Evolutionary conservation across 2,113 vertebrate species (phyloP), one percentile per base, ranked within the genome.

Genomic region (Anarhynchus alexandrinus): DNA sequence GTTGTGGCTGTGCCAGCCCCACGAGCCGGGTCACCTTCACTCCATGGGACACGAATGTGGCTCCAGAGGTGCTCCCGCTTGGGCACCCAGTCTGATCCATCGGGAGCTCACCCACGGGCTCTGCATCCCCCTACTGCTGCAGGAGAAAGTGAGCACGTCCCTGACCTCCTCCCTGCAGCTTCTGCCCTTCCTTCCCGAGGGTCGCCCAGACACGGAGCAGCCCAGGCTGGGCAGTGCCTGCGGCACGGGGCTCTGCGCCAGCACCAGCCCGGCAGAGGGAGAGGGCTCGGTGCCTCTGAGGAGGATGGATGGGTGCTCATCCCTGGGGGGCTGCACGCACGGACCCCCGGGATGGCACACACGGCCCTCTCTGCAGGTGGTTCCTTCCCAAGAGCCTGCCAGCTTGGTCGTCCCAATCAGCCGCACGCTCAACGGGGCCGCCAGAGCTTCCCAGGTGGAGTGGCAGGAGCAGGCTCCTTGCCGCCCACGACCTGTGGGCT

Each of bases 361-460:
- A 22, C 1, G 4, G 76, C 9, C 22, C 4, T 4, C 17, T 62
- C 43, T 2, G 8, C 49, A 20, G 38, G 29, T 38, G 86, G 17
- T 88, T 74, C 72, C 54, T 87, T 58, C 71, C 86, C 59, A 36
- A 69, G 32, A 2, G 4, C n/a, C 70, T 27, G n/a, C 76, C 36
- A 30, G 34, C 58, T 38, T 13, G 30, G 40, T 20, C 5, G 7
- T 38, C 45, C 42, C 22, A 8, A 58, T 58, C 64, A 71, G 45
- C 55, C 7, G 0, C 2, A 0, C 2, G 3, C 3, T 43, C 40
- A 21, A 43, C 42, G 1, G 14, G 74, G 32, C 47, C 59, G 8
- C 5, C 47, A 29, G 23, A 30, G 49, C 77, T 87, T 72, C 79
- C 70, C 91, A 66, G 71, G 74, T 43, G 29, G 57, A 30, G 9